Base-by-base conservation (phyloP, 64 coral and sea anemone genomes). In the Orbicella faveolata region DNA sequence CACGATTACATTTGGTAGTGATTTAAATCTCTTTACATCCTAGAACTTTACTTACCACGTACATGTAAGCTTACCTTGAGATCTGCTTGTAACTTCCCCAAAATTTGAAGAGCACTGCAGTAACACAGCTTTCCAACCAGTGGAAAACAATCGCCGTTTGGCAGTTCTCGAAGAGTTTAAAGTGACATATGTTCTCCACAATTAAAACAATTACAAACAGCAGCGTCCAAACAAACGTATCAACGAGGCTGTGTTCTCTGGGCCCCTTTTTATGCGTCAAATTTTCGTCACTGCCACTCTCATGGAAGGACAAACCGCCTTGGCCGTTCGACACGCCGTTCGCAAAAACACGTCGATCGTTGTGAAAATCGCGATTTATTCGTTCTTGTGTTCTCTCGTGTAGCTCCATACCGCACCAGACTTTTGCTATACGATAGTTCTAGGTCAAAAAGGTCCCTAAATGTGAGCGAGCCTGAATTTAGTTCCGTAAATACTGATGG, bases 121-220 rank as follows among this genome's bases (percentile, higher is more conserved):
- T 85, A 18, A 85, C 65, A 72, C 82, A 85, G 48, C 82, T 85
- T 39, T 85, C 63, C 21, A 85, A 52, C 82, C 82, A 85, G 65
- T 72, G 52, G 39, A 85, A 85, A 12, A 62, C 67, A 8, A 85
- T 51, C 1, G 36, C 70, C 2, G 82, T 20, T 10, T 85, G 36
- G 21, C 63, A 73, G 68, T 30, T 20, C 0, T 48, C 30, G 17
- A 72, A 73, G 11, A 51, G 20, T 85, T 18, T 70, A 41, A 85
- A 85, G 17, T 72, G 63, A 72, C 25, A 72, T 30, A 85, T 51
- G 65, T 68, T 85, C 39, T 85, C 82, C 23, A 73, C 9, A 12
- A 85, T 65, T n/a, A 72, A 72, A 21, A 72, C 61, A 48, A n/a
- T 2, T 4, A 35, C 64, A 85, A 72, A 85, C 5, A 85, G 63